A percentile compares a stretch with the other conserved stretches of the same genome.
Evolutionary conservation across 37 sponge, comb jelly and placozoan genomes (phyloP).

Genomic region (Chondrilla cf. caribensis): DNA sequence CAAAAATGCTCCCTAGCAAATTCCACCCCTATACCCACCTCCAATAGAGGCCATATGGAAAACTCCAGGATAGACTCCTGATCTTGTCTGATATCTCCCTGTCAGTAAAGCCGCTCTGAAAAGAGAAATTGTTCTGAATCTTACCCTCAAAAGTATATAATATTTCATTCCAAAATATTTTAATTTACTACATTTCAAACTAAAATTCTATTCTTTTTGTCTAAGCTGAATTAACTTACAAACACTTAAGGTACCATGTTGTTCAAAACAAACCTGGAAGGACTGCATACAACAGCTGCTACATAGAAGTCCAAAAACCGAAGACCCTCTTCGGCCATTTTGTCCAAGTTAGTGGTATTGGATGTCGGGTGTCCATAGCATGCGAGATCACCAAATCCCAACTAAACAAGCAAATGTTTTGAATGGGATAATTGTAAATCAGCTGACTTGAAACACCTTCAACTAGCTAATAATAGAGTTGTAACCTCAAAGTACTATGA

Average conservation of each 20-base stretch:
- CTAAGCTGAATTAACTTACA: no score
- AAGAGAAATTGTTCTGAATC: no score
- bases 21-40: slow-evolving; percentile 29
- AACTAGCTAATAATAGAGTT: no score
- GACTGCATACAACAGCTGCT: slow-evolving; percentile 39
- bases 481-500: no score
- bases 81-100: slow-evolving; percentile 54
- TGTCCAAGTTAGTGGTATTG: slow-evolving; percentile 40
- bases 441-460: no score
- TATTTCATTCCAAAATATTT: no score
- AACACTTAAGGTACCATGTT: no score
- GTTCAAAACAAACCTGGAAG: slow-evolving; percentile 30
- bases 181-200: no score
- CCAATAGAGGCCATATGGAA: slow-evolving; percentile 40
- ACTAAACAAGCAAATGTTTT: slow-evolving; percentile 8
- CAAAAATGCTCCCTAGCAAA: not conserved
- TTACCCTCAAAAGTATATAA: no score
- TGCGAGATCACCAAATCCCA: slow-evolving; percentile 55
- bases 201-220: no score
- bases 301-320: slow-evolving; percentile 45
- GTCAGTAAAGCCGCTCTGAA: slow-evolving; percentile 60
- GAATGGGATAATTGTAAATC: no score
- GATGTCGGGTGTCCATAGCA: slow-evolving; percentile 52
- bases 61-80: slow-evolving; percentile 61
- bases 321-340: slow-evolving; percentile 42